Conservation (phyloP, 1,140 invertebrate genomes). For the Dufourea novaeangliae region DNA sequence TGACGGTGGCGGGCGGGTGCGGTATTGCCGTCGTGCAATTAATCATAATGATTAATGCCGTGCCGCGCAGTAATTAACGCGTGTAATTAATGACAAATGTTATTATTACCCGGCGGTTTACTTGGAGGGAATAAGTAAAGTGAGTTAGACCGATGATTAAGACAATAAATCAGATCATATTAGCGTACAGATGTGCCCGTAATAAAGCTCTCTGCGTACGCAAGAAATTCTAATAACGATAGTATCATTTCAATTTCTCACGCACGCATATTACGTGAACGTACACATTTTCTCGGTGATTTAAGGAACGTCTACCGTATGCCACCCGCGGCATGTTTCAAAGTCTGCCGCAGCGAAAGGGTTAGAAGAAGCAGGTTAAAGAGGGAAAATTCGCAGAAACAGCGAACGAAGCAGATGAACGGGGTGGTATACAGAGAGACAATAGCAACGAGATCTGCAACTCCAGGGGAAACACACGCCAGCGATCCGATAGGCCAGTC, state of each 20-base stretch:
- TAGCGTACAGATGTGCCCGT: neutral
- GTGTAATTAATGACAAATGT: slow-evolving; percentile 42
- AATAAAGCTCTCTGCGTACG: neutral
- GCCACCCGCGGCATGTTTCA: no score
- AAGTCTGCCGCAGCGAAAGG: no score
- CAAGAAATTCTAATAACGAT: neutral
- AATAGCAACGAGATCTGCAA: no score
- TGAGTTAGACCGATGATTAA: neutral
- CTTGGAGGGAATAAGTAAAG: neutral
- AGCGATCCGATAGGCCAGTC: neutral
- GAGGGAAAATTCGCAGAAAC: no score
- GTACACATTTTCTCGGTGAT: no score
- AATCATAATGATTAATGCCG: slow-evolving; percentile 36
- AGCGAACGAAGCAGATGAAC: no score
- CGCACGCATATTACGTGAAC: no score
- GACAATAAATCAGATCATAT: slow-evolving; percentile 1
- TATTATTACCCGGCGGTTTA: slow-evolving; percentile 25
- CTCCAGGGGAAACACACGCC: neutral
- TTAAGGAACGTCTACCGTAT: no score
- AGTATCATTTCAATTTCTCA: neutral
- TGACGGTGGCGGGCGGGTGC: neutral
- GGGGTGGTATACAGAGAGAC: no score
- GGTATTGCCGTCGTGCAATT: slow-evolving; percentile 15
- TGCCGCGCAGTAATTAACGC: slow-evolving; percentile 31
- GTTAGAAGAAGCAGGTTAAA: no score